phyloP scores from a whole-genome alignment of 2,888 invertebrate species.

The Meloe dianella region DNA sequence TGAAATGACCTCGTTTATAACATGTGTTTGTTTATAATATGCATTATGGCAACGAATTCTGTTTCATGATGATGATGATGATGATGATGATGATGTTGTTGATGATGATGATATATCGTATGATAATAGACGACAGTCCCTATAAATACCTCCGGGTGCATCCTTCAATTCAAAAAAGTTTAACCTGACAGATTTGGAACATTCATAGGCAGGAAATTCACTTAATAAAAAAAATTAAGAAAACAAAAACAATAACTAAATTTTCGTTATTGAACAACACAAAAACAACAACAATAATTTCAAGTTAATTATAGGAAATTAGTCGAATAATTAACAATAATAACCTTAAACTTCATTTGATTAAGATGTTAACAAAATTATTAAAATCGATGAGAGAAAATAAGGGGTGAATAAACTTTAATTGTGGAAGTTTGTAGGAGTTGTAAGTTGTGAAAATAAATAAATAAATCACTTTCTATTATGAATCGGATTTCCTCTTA shows the following conservation, averaged over 20 bases:
- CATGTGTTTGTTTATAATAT: constrained; percentile 7
- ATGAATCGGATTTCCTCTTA: not conserved
- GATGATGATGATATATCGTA: not conserved
- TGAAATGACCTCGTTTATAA: constrained; percentile 7
- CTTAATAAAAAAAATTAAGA: constrained; percentile 16
- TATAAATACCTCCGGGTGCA: constrained; percentile 16
- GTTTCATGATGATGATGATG: not conserved
- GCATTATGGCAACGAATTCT: not conserved
- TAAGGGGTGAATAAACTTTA: not conserved
- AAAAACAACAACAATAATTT: not conserved
- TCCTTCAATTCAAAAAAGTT: constrained; percentile 10
- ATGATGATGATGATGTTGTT: constrained; percentile 6
- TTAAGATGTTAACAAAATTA: not conserved
- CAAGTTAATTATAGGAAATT: not conserved
- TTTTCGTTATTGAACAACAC: not conserved
- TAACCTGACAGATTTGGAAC: constrained; percentile 26
- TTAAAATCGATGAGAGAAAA: not conserved
- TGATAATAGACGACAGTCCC: not conserved
- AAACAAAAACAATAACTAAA: not conserved
- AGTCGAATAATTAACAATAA: not conserved
- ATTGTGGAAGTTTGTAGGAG: not conserved
- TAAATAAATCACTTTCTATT: not conserved
- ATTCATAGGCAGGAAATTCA: constrained; percentile 24
- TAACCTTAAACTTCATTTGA: not conserved
- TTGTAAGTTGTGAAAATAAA: not conserved